A percentile compares a stretch with the other conserved stretches of the same genome.
phyloP scores from a whole-genome alignment of 2,113 vertebrate species.

The Oncorhynchus clarkii region DNA sequence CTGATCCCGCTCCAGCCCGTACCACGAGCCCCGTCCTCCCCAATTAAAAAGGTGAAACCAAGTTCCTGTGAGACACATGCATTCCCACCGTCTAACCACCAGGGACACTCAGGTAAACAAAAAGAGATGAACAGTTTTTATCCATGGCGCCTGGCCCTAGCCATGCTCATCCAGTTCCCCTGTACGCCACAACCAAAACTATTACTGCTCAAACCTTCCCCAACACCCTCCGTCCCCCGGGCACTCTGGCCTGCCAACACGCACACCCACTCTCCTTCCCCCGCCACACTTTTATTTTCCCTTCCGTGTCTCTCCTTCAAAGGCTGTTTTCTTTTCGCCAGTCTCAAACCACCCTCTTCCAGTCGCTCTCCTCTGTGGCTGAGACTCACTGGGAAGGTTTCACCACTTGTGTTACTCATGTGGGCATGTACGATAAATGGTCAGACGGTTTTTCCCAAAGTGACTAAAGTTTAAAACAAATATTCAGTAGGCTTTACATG shows the following conservation, averaged over 20 bases:
- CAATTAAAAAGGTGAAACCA: too few species aligned
- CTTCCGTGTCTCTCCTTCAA: not conserved
- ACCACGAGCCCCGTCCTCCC: too few species aligned
- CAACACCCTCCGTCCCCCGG: slow-evolving; percentile 47
- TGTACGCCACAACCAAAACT: slow-evolving; percentile 74
- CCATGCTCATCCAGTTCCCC: slow-evolving; percentile 56
- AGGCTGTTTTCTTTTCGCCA: not conserved
- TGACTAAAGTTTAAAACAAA: too few species aligned
- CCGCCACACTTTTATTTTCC: not conserved
- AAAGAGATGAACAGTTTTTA: slow-evolving; percentile 19
- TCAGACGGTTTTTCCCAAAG: too few species aligned
- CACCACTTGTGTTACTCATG: too few species aligned
- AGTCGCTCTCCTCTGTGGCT: not conserved
- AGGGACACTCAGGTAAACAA: slow-evolving; percentile 9
- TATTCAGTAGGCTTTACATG: too few species aligned
- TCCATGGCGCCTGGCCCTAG: slow-evolving; percentile 40
- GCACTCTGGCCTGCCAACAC: not conserved
- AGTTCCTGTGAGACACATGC: not conserved
- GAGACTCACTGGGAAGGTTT: not conserved
- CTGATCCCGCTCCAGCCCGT: too few species aligned
- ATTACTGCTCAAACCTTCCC: slow-evolving; percentile 64
- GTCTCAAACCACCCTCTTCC: not conserved
- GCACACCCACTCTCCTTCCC: not conserved
- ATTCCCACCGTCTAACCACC: not conserved
- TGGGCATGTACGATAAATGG: too few species aligned